Evolutionary conservation across 2,888 invertebrate genomes (phyloP), one percentile per base, ranked within the genome.

Genomic region (Alloplasta piceator): DNA sequence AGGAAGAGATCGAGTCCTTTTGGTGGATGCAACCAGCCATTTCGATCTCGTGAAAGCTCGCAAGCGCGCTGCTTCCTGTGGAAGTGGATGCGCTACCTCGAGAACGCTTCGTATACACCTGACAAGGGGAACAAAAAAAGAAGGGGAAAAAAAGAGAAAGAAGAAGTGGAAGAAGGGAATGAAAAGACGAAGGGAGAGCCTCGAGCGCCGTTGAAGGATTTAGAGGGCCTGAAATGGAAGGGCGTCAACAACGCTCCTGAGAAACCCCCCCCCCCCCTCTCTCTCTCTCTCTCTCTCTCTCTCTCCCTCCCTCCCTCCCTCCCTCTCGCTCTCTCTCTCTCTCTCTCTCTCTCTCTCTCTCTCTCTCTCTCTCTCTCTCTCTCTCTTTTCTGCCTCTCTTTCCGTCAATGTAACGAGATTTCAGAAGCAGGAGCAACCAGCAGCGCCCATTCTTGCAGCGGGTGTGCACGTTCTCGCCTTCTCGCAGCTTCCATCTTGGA

Each of bases 331-430:
- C 39, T 1, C 52, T 3, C 43, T 36, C 61, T 64, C 50, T 75
- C 67, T 50, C 52, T 52, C 43, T 16, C 10, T 26, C 7, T 50
- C 55, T 16, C 46, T 26, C 5, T n/a, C 46, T n/a, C 26, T 26
- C 26, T 26, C 26, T 26, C 3, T 26, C 26, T n/a, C 26, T 76
- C 67, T n/a, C 55, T 48, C 43, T 52, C n/a, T 9, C 12, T 1
- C 52, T 76, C 67, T n/a, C 55, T 56, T 52, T 52, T 16, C 6
- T 26, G 1, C 52, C 52, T 10, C 43, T 26, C 7, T 14, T 36
- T 7, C 6, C 52, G 6, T 26, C 52, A 55, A 72, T 67, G 60
- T 76, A 76, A 76, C 61, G 67, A 80, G 71, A 72, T 80, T 80
- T 71, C 60, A 46, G n/a, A 71, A 80, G 26, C 26, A 26, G 26